These are phyloP conservation scores for Parnassius apollo DNA, from an alignment of 2,888 invertebrate genomes.

Conservation along the genomic window DNA sequence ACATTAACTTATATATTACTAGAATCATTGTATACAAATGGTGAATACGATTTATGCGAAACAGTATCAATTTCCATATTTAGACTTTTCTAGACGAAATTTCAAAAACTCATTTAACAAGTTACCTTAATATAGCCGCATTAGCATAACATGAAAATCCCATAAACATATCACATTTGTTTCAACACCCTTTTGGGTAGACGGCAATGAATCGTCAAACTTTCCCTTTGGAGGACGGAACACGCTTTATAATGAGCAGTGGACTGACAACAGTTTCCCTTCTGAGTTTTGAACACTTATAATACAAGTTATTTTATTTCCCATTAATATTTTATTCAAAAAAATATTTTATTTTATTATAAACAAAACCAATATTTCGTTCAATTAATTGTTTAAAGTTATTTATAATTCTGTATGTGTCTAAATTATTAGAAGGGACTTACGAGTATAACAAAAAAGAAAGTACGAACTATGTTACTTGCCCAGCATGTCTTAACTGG, in stretches of 20 bases:
- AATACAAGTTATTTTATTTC: background rate
- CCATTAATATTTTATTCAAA: too few relatives aligned
- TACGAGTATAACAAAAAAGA: too few relatives aligned
- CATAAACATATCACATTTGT: conserved; percentile 77
- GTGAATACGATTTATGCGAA: too few relatives aligned
- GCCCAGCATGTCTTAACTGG: too few relatives aligned
- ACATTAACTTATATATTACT: too few relatives aligned
- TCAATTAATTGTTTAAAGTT: too few relatives aligned
- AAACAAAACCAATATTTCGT: too few relatives aligned
- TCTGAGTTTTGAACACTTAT: background rate
- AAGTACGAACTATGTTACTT: too few relatives aligned
- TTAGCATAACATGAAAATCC: conserved; percentile 77
- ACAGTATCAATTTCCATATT: background rate
- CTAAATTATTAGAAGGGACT: too few relatives aligned
- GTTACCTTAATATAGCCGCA: conserved; percentile 40
- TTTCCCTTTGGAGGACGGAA: conserved; percentile 47
- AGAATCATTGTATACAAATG: too few relatives aligned
- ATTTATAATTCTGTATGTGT: too few relatives aligned
- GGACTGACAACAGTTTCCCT: conserved; percentile 20
- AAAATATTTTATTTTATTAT: too few relatives aligned
- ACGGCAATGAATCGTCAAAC: conserved; percentile 51
- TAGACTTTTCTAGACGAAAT: conserved; percentile 1
- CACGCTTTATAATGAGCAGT: conserved; percentile 28
- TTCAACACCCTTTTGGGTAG: conserved; percentile 67
- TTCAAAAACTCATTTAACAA: conserved; percentile 20